phyloP scores from a whole-genome alignment of 2,888 invertebrate genomes.

The Xanthorhoe spadicearia region DNA sequence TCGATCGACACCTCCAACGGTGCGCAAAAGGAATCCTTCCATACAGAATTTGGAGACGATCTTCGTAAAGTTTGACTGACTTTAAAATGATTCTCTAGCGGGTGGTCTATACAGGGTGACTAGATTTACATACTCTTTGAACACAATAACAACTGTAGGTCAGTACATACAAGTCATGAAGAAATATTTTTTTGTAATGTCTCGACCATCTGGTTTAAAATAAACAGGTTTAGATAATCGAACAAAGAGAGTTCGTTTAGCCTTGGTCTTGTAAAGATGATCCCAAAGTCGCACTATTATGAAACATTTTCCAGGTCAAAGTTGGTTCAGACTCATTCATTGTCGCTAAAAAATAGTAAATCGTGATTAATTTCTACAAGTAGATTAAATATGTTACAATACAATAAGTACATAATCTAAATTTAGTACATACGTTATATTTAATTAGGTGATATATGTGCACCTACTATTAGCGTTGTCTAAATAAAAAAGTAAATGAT shows the following conservation, averaged over 20 bases:
- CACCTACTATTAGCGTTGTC: too few species aligned
- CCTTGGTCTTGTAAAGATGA: conserved; percentile 21
- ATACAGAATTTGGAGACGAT: too few species aligned
- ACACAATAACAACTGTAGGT: neutral
- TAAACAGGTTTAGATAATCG: conserved; percentile 9
- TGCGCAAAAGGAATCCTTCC: too few species aligned
- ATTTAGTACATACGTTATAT: too few species aligned
- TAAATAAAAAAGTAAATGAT: too few species aligned
- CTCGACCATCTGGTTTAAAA: conserved; percentile 11
- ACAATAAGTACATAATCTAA: too few species aligned
- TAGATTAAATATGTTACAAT: conserved; percentile 7
- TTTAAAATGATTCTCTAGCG: too few species aligned
- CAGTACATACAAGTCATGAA: neutral
- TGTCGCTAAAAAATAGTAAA: conserved; percentile 1
- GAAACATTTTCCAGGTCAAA: conserved; percentile 32
- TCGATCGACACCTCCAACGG: too few species aligned
- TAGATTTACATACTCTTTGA: neutral
- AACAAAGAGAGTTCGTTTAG: conserved; percentile 23
- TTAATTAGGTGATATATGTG: too few species aligned
- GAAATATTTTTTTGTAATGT: neutral
- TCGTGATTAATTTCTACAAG: conserved; percentile 7
- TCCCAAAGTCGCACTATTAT: conserved; percentile 20
- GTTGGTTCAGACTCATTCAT: neutral
- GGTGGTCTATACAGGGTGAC: neutral
- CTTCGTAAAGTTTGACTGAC: too few species aligned